Evolutionary conservation across 2,113 vertebrate species (phyloP).

Genomic region (Promerops cafer): DNA sequence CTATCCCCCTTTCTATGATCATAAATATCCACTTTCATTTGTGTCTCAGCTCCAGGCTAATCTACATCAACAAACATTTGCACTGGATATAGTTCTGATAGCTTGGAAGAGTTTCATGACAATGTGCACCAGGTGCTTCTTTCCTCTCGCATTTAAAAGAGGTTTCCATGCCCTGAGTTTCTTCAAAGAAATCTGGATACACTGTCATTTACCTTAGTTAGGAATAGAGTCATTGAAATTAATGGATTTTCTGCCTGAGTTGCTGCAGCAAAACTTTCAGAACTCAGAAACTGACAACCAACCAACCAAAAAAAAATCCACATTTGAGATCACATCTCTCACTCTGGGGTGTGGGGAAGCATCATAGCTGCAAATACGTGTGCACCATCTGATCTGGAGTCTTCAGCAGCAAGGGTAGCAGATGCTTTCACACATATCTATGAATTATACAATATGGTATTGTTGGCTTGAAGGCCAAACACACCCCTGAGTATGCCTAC

Average conservation of each 20-base stretch:
- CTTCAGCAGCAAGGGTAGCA: not conserved
- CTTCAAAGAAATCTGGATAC: not conserved
- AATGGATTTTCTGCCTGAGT: not conserved
- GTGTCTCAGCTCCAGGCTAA: not conserved
- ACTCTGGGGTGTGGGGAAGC: not conserved
- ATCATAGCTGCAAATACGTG: not conserved
- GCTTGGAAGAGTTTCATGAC: not conserved
- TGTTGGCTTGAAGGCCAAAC: not conserved
- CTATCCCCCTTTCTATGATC: not conserved
- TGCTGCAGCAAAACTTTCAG: not conserved
- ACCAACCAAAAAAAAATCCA: not conserved
- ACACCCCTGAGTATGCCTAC: not conserved
- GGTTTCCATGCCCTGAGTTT: not conserved
- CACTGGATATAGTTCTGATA: not conserved
- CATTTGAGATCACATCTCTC: not conserved
- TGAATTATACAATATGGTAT: not conserved
- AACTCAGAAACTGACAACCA: not conserved
- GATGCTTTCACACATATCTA: not conserved
- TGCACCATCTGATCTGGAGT: not conserved
- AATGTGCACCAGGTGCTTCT: not conserved
- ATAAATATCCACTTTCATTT: not conserved
- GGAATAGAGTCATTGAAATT: not conserved
- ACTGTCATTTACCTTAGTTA: not conserved
- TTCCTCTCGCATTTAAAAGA: not conserved
- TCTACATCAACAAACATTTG: not conserved